Evolutionary conservation across 2,113 vertebrate genomes (phyloP).

Genomic region (Aspidoscelis tigris): DNA sequence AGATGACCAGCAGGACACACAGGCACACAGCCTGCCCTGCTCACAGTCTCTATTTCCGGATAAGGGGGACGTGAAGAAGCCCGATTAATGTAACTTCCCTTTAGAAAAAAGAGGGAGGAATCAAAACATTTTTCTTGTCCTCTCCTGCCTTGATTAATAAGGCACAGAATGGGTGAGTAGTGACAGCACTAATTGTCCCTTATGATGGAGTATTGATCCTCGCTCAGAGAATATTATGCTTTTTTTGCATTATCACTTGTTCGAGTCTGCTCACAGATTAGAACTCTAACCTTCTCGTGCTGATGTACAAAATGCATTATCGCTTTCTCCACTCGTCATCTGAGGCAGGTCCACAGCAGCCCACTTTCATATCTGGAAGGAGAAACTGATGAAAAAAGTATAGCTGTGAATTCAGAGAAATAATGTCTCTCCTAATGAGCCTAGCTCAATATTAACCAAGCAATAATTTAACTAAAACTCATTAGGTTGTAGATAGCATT

Average conservation of each 20-base stretch:
- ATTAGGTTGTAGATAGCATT: slow-evolving; percentile 28
- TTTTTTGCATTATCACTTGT: background rate
- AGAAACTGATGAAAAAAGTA: slow-evolving; percentile 29
- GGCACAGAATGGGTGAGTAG: background rate
- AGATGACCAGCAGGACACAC: too few relatives aligned
- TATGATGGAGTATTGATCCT: background rate
- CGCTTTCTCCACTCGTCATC: slow-evolving; percentile 19
- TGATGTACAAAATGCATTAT: background rate
- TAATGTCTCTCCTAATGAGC: slow-evolving; percentile 37
- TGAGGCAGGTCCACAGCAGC: slow-evolving; percentile 49
- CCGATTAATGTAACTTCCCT: background rate
- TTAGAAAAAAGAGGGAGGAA: slow-evolving; percentile 9
- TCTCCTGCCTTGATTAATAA: background rate
- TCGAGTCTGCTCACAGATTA: background rate
- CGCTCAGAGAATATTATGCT: background rate
- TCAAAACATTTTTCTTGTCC: background rate
- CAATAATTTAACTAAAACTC: slow-evolving; percentile 34
- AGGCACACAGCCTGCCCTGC: too few relatives aligned
- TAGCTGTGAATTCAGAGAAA: slow-evolving; percentile 29
- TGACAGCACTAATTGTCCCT: background rate
- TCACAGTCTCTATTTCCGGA: background rate
- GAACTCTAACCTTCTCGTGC: background rate
- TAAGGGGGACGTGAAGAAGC: background rate
- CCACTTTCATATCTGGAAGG: slow-evolving; percentile 40
- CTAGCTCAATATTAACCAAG: slow-evolving; percentile 7